A percentile compares a stretch with the other conserved stretches of the same genome.
These are phyloP conservation scores for Tyrophagus putrescentiae DNA, from an alignment of 1,140 invertebrate species.

Conservation along the genomic window DNA sequence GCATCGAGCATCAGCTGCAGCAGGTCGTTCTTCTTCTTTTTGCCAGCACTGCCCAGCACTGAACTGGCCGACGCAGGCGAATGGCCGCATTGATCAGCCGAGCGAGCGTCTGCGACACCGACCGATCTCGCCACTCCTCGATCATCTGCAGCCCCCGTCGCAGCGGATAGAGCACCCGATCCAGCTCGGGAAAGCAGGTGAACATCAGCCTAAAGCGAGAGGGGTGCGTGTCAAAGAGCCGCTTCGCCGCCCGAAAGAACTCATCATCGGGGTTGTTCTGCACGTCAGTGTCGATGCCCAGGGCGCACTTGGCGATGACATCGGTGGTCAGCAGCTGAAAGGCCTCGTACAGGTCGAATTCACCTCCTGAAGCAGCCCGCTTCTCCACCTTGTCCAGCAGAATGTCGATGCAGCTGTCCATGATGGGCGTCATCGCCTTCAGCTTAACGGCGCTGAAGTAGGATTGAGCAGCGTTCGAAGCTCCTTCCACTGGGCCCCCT, in stretches of 20 bases:
- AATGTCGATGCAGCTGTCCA: conserved; percentile 31
- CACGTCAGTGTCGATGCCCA: conserved; percentile 32
- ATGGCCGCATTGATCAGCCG: conserved; percentile 3
- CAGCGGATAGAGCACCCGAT: conserved; percentile 13
- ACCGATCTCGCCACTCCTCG: neutral
- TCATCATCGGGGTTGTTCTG: conserved; percentile 20
- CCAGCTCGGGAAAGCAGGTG: conserved; percentile 17
- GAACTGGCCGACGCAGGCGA: neutral
- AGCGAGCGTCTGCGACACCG: neutral
- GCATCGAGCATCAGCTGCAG: conserved; percentile 19
- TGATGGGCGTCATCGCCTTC: conserved; percentile 33
- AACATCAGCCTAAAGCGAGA: neutral
- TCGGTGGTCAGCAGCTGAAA: conserved; percentile 38
- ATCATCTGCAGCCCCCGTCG: conserved; percentile 8
- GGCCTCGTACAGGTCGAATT: conserved; percentile 32
- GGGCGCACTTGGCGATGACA: conserved; percentile 38
- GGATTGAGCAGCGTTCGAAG: conserved; percentile 38
- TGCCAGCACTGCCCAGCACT: too few relatives aligned
- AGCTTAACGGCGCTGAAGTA: conserved; percentile 41
- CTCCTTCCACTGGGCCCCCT: conserved; percentile 37
- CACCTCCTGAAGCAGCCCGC: conserved; percentile 22
- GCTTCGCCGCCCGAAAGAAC: conserved; percentile 20
- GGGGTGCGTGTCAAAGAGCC: conserved; percentile 18
- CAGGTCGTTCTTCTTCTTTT: conserved; percentile 8
- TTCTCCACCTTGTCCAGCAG: conserved; percentile 28